Evolutionary conservation across 2,797 vertebrate species (phyloP).

Genomic region (Oreochromis mossambicus): DNA sequence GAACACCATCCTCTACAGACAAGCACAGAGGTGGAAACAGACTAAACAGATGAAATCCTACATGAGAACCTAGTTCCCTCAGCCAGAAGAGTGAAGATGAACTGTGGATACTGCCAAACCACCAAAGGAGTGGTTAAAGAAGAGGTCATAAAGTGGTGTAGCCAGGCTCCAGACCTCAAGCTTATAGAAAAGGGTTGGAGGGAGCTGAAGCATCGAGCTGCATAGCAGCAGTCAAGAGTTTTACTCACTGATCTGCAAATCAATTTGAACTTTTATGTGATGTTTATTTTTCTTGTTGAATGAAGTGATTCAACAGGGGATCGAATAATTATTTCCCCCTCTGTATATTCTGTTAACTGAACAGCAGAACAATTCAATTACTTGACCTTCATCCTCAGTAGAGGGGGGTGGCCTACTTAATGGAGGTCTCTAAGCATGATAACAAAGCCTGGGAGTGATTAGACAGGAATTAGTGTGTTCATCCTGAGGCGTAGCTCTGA

Average conservation of each 20-base stretch:
- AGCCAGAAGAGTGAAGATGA: too few relatives aligned
- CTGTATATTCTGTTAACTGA: background rate
- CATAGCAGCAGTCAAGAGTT: background rate
- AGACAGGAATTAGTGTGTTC: background rate
- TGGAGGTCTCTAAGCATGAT: slow-evolving; percentile 2
- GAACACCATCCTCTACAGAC: background rate
- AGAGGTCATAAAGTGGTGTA: background rate
- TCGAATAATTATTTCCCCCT: background rate
- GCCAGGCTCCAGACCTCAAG: background rate
- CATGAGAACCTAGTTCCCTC: too few relatives aligned
- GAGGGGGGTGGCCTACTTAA: slow-evolving; percentile 37
- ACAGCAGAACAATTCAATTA: background rate
- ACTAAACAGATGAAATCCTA: background rate
- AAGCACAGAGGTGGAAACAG: background rate
- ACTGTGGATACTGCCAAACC: background rate
- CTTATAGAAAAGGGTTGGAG: background rate
- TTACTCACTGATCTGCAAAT: background rate
- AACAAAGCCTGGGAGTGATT: slow-evolving; percentile 18
- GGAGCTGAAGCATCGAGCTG: background rate
- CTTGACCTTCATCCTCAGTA: slow-evolving; percentile 51
- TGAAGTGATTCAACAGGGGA: background rate
- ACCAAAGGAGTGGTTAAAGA: background rate
- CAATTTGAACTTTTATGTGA: background rate
- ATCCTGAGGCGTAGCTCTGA: background rate
- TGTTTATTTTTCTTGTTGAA: background rate